Conservation (phyloP, 2,113 vertebrate species). For the Channa maculata region DNA sequence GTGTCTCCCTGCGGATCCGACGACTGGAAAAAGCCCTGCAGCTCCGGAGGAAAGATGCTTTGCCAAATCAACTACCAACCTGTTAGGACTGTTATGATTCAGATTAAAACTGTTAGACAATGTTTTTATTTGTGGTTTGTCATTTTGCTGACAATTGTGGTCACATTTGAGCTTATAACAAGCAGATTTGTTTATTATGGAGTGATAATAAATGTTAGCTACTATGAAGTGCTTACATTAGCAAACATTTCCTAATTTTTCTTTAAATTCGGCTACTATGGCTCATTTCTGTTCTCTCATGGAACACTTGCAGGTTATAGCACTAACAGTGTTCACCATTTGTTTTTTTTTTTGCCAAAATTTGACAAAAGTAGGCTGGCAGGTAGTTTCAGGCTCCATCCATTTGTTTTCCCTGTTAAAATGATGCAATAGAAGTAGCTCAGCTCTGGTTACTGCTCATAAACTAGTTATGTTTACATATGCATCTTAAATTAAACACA, state of each 20-base stretch:
- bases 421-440: too few species aligned
- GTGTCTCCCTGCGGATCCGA: conserved; percentile 57
- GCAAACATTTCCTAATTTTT: background rate
- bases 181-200: conserved; percentile 3
- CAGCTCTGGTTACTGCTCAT: too few species aligned
- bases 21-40: background rate
- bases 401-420: too few species aligned
- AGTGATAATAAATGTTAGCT: conserved; percentile 8
- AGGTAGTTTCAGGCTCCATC: background rate
- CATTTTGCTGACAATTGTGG: conserved; percentile 29
- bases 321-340: too few species aligned
- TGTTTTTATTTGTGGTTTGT: conserved; percentile 22
- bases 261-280: too few species aligned
- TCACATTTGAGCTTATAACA: conserved; percentile 13
- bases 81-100: conserved; percentile 28
- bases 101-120: conserved; percentile 6
- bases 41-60: conserved; percentile 25
- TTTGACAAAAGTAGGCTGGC: too few species aligned
- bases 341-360: too few species aligned
- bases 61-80: conserved; percentile 38
- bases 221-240: conserved; percentile 1
- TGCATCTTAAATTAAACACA: too few species aligned
- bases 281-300: too few species aligned
- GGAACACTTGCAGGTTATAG: too few species aligned
- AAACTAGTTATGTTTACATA: too few species aligned